Evolutionary conservation across 1,140 invertebrate genomes (phyloP), one percentile per base, ranked within the genome.

Genomic region (Pollicipes pollicipes): DNA sequence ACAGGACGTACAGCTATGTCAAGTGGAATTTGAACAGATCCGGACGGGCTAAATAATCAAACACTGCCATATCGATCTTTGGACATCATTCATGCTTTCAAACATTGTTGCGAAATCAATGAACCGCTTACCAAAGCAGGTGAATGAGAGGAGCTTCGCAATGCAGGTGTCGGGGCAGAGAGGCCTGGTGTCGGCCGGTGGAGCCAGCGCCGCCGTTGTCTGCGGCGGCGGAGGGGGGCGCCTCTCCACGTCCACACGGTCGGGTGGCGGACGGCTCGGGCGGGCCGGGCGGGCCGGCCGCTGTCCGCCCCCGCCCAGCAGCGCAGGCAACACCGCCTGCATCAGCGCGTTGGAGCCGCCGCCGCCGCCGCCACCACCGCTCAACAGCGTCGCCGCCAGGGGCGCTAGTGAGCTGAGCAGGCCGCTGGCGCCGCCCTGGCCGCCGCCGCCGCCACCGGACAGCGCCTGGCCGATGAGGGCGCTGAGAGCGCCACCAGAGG

Each of bases 221-320:
- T 72, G 70, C 26, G 73, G 74, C 29, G 72, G 69, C 35, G 70
- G 70, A 32, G 64, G 66, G 58, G 72, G 70, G 16, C 72, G 64
- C n/a, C 66, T 70, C 16, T 68, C 68, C 30, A 70, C 58, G 29
- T 58, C 58, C 32, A 73, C n/a, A 73, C 3, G 72, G 74, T 10
- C 70, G 70, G 24, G 73, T 70, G 21, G 66, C 17, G 10, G 30
- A 10, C 29, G 68, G 27, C 24, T 35, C 45, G 1, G 70, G 35
- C 24, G 68, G 35, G 29, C 66, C 29, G 17, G 71, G 30, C 0
- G 26, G 29, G 24, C 30, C 58, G 2, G 66, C 30, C 30, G 70
- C 28, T 21, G 68, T 68, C 70, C 32, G 4, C 32, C 32, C 2
- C 45, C 45, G 17, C 45, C 45, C 45, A 58, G 45, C 45, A 58